Percentiles rank a stretch among this genome's conserved stretches.
Conservation (phyloP, 2,888 invertebrate genomes). For the Isoperla grammatica region DNA sequence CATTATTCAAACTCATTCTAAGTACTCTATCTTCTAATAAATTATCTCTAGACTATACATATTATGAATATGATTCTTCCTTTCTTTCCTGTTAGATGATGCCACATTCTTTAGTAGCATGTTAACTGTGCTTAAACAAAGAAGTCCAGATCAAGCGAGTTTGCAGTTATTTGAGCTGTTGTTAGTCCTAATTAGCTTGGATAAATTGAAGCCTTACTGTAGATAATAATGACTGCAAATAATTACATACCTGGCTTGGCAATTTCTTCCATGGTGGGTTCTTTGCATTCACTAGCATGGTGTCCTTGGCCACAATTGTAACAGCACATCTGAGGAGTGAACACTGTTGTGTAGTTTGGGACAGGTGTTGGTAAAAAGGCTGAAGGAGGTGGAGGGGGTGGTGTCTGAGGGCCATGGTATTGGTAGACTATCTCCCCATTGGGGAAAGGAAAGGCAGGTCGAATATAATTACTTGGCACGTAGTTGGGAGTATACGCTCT, state of each 20-base stretch:
- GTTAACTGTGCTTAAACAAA: too few species aligned
- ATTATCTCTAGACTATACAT: too few species aligned
- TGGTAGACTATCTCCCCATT: slow-evolving; percentile 33
- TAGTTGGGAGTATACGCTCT: slow-evolving; percentile 37
- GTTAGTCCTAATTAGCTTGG: too few species aligned
- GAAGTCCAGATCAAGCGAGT: too few species aligned
- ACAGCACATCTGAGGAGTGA: slow-evolving; percentile 66
- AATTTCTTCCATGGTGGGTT: slow-evolving; percentile 89
- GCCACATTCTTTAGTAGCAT: too few species aligned
- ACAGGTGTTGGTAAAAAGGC: slow-evolving; percentile 40
- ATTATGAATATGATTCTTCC: too few species aligned
- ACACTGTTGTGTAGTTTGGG: slow-evolving; percentile 45
- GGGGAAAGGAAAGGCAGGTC: slow-evolving; percentile 38
- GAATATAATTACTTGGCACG: slow-evolving; percentile 35
- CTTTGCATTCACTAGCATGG: slow-evolving; percentile 79
- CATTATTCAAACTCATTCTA: too few species aligned
- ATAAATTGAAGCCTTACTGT: too few species aligned
- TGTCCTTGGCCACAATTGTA: slow-evolving; percentile 90
- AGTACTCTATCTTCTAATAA: too few species aligned
- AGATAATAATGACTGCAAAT: too few species aligned
- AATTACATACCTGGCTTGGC: slow-evolving; percentile 53
- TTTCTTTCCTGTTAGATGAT: too few species aligned
- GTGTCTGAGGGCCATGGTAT: slow-evolving; percentile 36
- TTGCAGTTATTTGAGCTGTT: too few species aligned
- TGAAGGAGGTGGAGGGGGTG: slow-evolving; percentile 38